A percentile compares a stretch with the other conserved stretches of the same genome.
Conservation (phyloP, 2,888 invertebrate genomes). For the Rhagium mordax region DNA sequence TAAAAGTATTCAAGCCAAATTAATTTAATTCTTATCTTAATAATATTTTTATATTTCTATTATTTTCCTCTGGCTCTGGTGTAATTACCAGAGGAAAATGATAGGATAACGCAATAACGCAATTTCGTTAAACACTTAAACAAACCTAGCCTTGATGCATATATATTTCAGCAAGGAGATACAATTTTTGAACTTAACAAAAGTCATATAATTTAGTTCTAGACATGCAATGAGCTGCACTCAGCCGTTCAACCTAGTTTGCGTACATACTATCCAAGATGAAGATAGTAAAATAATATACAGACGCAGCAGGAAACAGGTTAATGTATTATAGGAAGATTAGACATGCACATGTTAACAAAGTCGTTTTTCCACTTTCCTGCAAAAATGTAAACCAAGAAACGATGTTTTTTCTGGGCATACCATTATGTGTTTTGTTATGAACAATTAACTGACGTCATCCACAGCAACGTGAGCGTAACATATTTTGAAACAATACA, state of each 20-base stretch:
- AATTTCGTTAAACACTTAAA: neutral
- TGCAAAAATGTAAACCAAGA: neutral
- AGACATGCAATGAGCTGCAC: constrained; percentile 7
- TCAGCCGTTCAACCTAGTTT: constrained; percentile 38
- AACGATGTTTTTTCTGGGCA: neutral
- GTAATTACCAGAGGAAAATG: too few species aligned
- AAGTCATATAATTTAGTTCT: neutral
- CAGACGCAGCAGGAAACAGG: constrained; percentile 18
- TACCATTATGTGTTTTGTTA: constrained; percentile 1
- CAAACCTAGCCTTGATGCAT: too few species aligned
- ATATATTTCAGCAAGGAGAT: constrained; percentile 13
- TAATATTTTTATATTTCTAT: too few species aligned
- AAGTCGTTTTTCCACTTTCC: constrained; percentile 25
- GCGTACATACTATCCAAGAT: neutral
- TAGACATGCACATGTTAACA: constrained; percentile 16
- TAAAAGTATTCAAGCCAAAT: too few species aligned
- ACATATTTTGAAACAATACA: constrained; percentile 3
- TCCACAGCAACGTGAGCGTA: neutral
- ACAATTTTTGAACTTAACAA: neutral
- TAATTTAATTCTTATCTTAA: too few species aligned
- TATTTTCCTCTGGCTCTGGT: too few species aligned
- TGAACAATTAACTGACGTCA: constrained; percentile 9
- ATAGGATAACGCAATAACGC: too few species aligned
- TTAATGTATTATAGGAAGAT: constrained; percentile 23
- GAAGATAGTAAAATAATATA: neutral